Conservation (phyloP, 2,888 invertebrate species). For the Temnothorax unifasciatus region DNA sequence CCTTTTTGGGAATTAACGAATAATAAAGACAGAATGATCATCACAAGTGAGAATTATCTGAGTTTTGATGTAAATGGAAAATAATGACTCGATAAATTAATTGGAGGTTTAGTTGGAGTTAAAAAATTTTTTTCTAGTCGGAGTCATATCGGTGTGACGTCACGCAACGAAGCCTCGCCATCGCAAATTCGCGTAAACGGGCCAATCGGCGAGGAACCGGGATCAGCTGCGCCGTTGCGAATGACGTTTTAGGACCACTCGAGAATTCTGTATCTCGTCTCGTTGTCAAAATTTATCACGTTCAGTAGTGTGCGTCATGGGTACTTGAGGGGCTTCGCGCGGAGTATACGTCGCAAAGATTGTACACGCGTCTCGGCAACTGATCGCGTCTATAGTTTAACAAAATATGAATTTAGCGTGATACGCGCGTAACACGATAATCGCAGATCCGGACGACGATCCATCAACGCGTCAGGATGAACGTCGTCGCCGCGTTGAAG, state of each 20-base stretch:
- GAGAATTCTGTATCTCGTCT: neutral
- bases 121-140: neutral
- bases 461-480: conserved; percentile 90
- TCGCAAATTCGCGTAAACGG: neutral
- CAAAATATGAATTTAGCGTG: conserved; percentile 17
- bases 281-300: neutral
- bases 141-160: neutral
- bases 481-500: conserved; percentile 96
- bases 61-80: too few species aligned
- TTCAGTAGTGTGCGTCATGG: neutral
- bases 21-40: too few species aligned
- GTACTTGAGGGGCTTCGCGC: neutral
- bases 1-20: too few species aligned
- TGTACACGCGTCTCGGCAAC: neutral
- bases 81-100: neutral
- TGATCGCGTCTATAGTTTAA: neutral
- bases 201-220: neutral
- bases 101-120: too few species aligned
- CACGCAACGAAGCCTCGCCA: neutral
- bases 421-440: neutral
- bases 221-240: neutral
- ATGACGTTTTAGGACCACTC: neutral
- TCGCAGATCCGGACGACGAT: too few species aligned
- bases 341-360: neutral
- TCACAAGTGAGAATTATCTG: too few species aligned